Base-by-base conservation (phyloP, 2,888 invertebrate genomes). In the Arrhopalites spinosus region DNA sequence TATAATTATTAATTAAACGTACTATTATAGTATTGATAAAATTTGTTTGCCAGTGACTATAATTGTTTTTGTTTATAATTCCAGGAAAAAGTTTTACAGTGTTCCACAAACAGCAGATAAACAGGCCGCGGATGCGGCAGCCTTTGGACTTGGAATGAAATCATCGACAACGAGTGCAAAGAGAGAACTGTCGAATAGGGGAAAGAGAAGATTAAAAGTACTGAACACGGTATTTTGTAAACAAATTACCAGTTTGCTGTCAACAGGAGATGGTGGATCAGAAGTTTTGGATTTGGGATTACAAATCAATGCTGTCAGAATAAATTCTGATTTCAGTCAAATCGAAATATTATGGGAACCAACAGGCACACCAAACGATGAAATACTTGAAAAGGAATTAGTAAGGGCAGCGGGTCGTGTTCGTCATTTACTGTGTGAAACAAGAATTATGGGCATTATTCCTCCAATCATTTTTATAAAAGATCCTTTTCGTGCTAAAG, bases 181-280 rank as follows among this genome's bases (percentile, higher is more conserved):
- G 25, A 77, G 71, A 68, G n/a, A 45, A 27, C 63, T 70, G 29
- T 75, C 78, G 2, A 73, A 70, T 2, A 75, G 70, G 72, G 71
- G 78, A 20, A 20, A 75, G 61, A 29, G 90, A 56, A 88, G 93
- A 82, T 86, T 89, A 27, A 86, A 88, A 0, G 90, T 93, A 79
- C 85, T 94, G 0, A 93, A 93, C 84, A 92, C 93, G 85, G 84
- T 94, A 68, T 93, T 94, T 83, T 93, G 94, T 93, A 89, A 90
- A 82, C 87, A 92, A 77, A 90, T 94, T 11, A 92, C 93, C 0
- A 93, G 93, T 84, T 85, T 93, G 45, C 89, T 94, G 89, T 89
- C 92, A 0, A 91, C 91, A 0, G 92, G 92, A 0, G 89, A 90
- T 81, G 87, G 88, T 43, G 75, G 77, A 0, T 61, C 59, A 13